Evolutionary conservation across 2,113 vertebrate species (phyloP).

Genomic region (Urocynchramus pylzowi): DNA sequence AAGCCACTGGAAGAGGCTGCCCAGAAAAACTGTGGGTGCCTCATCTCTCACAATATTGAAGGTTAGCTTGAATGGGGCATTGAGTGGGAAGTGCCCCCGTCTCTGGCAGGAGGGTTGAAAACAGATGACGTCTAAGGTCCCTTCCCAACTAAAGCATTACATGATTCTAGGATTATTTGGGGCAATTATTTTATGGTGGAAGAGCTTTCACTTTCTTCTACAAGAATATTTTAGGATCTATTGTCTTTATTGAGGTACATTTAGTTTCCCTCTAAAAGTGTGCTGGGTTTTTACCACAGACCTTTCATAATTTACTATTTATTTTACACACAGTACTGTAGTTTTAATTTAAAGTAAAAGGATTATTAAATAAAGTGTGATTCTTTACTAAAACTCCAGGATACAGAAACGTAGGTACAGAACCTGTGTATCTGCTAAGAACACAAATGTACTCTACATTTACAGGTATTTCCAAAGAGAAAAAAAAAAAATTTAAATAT

Average conservation of each 20-base stretch:
- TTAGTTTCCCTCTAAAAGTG: not conserved
- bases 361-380: not conserved
- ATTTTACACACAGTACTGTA: not conserved
- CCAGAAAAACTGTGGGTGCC: not conserved
- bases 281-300: not conserved
- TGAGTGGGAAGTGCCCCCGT: not conserved
- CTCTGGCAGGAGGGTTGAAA: not conserved
- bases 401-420: not conserved
- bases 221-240: not conserved
- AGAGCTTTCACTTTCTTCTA: not conserved
- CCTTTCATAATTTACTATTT: not conserved
- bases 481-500: not conserved
- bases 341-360: not conserved
- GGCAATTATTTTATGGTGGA: not conserved
- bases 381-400: not conserved
- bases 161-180: not conserved
- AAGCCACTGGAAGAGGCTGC: not conserved
- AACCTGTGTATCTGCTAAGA: not conserved
- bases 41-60: not conserved
- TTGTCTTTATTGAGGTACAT: not conserved
- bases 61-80: no score
- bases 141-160: not conserved
- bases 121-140: not conserved
- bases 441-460: not conserved
- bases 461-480: not conserved